Percentiles rank a stretch among this genome's conserved stretches.
Evolutionary conservation across 2,797 vertebrate genomes (phyloP).

Genomic region (Crypturellus tataupa): DNA sequence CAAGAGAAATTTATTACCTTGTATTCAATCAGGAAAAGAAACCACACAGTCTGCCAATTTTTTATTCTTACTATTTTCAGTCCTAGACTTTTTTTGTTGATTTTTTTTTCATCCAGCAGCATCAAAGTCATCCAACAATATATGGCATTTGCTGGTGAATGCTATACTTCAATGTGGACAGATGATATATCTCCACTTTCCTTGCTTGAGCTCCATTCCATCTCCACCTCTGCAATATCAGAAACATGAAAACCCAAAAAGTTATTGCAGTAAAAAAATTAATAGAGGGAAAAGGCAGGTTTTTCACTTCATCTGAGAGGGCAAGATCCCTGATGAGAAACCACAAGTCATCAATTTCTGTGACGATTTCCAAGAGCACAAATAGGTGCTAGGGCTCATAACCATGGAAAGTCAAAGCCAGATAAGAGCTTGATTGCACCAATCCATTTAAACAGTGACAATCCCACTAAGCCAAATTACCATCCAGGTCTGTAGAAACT

Average conservation of each 20-base stretch:
- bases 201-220: neutral
- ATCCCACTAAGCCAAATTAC: neutral
- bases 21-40: conserved; percentile 18
- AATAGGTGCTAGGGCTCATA: neutral
- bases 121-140: neutral
- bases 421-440: neutral
- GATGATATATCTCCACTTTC: neutral
- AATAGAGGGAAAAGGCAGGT: neutral
- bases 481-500: neutral
- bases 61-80: conserved; percentile 29
- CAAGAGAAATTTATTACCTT: neutral
- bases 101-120: neutral
- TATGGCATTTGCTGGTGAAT: neutral
- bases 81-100: neutral
- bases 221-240: neutral
- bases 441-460: neutral
- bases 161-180: neutral
- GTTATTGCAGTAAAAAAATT: conserved; percentile 9
- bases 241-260: neutral
- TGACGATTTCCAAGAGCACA: conserved; percentile 47
- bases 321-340: conserved; percentile 6
- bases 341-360: conserved; percentile 29
- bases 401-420: neutral
- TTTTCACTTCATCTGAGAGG: conserved; percentile 9
- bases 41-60: neutral